Evolutionary conservation across 2,113 vertebrate genomes (phyloP).

Genomic region (rat (Rattus norvegicus)): GRCr8 NC_086021.1:99604501-99605000

Average conservation of each 20-base stretch:
- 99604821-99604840: not conserved
- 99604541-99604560: not conserved
- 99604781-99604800: slow-evolving; percentile 51
- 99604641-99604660: not conserved
- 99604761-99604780: slow-evolving; percentile 21
- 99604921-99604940: not conserved
- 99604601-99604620: not conserved
- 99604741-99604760: not conserved
- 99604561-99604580: not conserved
- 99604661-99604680: not conserved
- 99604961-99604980: not conserved
- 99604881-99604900: not conserved
- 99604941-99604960: not conserved
- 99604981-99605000: not conserved
- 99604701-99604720: not conserved
- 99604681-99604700: rapidly evolving
- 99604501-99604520: not conserved
- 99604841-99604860: not conserved
- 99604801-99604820: slow-evolving; percentile 46
- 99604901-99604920: not conserved
- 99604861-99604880: not conserved
- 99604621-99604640: not conserved
- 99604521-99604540: not conserved
- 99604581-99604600: not conserved
- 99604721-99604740: rapidly evolving